These are phyloP conservation scores for Vanessa tameamea DNA, from an alignment of 1,140 invertebrate species.

Conservation along the genomic window DNA sequence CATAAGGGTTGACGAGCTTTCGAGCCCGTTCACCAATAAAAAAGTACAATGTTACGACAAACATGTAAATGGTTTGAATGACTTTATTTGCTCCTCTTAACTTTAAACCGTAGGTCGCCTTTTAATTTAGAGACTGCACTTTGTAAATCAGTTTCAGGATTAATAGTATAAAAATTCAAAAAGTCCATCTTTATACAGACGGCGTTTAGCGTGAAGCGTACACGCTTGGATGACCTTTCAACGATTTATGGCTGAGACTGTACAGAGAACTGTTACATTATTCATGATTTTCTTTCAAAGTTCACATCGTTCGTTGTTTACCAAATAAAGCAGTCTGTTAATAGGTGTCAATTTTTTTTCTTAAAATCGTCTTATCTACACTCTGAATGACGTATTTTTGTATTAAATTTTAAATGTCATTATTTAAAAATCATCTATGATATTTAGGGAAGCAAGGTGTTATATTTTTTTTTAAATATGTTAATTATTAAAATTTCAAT, in stretches of 20 bases:
- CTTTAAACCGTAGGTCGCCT: too few species aligned
- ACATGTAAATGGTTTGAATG: too few species aligned
- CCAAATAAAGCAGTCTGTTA: conserved; percentile 29
- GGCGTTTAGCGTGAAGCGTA: background rate
- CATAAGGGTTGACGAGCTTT: too few species aligned
- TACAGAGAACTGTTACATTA: conserved; percentile 15
- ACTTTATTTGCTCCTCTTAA: too few species aligned
- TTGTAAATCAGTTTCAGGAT: conserved; percentile 4
- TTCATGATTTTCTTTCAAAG: conserved; percentile 33
- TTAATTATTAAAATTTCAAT: conserved; percentile 1
- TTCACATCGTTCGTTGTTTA: conserved; percentile 11
- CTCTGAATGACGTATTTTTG: background rate
- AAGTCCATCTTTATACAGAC: conserved; percentile 1
- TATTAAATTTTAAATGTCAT: conserved; percentile 14
- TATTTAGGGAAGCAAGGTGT: conserved; percentile 2
- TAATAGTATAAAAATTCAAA: conserved; percentile 4
- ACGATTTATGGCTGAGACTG: conserved; percentile 29
- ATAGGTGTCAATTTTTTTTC: background rate
- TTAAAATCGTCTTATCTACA: background rate
- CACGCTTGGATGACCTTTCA: conserved; percentile 21
- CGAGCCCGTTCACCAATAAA: too few species aligned
- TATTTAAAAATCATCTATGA: conserved; percentile 8
- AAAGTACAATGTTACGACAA: too few species aligned
- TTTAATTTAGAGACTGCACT: background rate
- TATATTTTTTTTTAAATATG: background rate